A percentile compares a stretch with the other conserved stretches of the same genome.
Conservation (phyloP, 2,888 invertebrate species). For the Mayetiola destructor region DNA sequence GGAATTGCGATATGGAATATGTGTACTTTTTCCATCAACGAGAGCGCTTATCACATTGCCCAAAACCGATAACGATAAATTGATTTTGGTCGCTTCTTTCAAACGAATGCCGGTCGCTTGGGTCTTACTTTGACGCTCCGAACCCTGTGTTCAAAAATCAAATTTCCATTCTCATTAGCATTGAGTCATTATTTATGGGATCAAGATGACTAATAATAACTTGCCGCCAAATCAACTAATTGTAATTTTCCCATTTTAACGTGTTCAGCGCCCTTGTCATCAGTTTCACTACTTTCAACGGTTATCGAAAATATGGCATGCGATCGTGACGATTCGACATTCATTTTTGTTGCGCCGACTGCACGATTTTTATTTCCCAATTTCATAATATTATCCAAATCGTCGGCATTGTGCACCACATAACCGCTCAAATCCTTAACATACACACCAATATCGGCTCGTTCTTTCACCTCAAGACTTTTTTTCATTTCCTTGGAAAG, state of each 20-base stretch:
- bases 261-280: conserved; percentile 67
- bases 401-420: conserved; percentile 94
- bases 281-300: conserved; percentile 83
- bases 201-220: conserved; percentile 26
- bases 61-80: conserved; percentile 88
- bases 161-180: neutral
- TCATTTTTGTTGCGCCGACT: conserved; percentile 93
- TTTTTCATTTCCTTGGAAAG: conserved; percentile 75
- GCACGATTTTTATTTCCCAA: conserved; percentile 90
- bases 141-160: conserved; percentile 52
- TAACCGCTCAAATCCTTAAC: conserved; percentile 94
- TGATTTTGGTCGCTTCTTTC: conserved; percentile 95
- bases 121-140: conserved; percentile 93
- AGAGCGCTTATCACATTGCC: conserved; percentile 97
- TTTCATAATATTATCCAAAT: conserved; percentile 87
- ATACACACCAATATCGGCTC: conserved; percentile 93
- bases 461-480: conserved; percentile 83
- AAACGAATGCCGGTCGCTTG: conserved; percentile 85
- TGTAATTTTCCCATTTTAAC: conserved; percentile 94
- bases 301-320: conserved; percentile 98
- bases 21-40: conserved; percentile 92
- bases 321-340: conserved; percentile 87
- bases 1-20: conserved; percentile 96
- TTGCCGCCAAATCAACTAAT: conserved; percentile 89
- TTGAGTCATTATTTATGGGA: conserved; percentile 1